These are phyloP conservation scores for Copidosoma floridanum DNA, from an alignment of 1,140 invertebrate species.

Conservation along the genomic window DNA sequence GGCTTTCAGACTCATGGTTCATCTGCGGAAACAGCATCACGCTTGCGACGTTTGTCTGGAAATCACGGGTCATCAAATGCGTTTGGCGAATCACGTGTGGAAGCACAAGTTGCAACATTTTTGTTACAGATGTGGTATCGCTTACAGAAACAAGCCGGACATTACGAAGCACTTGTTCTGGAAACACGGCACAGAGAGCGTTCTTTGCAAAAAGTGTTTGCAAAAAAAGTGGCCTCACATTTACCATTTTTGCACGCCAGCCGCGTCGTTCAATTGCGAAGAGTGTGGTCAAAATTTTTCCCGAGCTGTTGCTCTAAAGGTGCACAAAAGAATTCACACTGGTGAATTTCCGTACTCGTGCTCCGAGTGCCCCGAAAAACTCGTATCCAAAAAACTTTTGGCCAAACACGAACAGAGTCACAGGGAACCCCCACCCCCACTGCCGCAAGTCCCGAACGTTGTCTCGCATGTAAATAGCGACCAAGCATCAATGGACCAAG, in stretches of 20 bases:
- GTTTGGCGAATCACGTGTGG: slow-evolving; percentile 81
- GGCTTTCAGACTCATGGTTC: slow-evolving; percentile 81
- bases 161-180: slow-evolving; percentile 86
- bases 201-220: slow-evolving; percentile 77
- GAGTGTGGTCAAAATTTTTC: slow-evolving; percentile 74
- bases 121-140: slow-evolving; percentile 80
- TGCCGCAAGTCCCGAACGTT: background rate
- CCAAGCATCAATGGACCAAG: background rate
- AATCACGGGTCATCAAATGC: slow-evolving; percentile 71
- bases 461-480: background rate
- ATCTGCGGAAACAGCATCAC: slow-evolving; percentile 76
- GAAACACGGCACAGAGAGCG: slow-evolving; percentile 87
- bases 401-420: slow-evolving; percentile 66
- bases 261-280: slow-evolving; percentile 73
- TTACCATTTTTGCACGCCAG: slow-evolving; percentile 84
- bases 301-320: slow-evolving; percentile 74
- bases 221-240: slow-evolving; percentile 88
- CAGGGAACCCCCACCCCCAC: slow-evolving; percentile 46
- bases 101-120: slow-evolving; percentile 84
- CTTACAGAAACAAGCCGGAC: slow-evolving; percentile 81
- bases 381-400: slow-evolving; percentile 78
- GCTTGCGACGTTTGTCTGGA: slow-evolving; percentile 83
- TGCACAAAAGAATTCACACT: slow-evolving; percentile 76
- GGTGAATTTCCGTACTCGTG: slow-evolving; percentile 72
- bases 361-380: slow-evolving; percentile 70